These are phyloP conservation scores for Heliangelus exortis DNA, from an alignment of 2,797 vertebrate species.

Conservation along the genomic window DNA sequence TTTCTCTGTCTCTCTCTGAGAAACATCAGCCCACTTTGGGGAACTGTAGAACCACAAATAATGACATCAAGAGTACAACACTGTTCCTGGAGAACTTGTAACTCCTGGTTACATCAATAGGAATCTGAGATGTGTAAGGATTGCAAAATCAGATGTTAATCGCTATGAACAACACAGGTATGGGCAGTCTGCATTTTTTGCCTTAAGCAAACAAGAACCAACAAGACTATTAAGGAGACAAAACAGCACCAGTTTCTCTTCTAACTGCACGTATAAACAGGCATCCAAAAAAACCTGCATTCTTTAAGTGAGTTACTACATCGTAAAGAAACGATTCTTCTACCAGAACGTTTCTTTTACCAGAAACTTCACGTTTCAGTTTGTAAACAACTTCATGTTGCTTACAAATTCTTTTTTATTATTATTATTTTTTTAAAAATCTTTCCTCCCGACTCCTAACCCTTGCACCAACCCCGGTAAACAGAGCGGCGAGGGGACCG, in stretches of 20 bases:
- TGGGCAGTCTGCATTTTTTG: constrained; percentile 63
- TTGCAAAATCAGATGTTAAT: constrained; percentile 57
- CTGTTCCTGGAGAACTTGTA: constrained; percentile 32
- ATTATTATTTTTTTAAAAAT: no score
- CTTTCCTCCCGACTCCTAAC: not conserved
- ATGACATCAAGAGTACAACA: not conserved
- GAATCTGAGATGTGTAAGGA: constrained; percentile 27
- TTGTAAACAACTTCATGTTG: not conserved
- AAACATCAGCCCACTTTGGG: constrained; percentile 1
- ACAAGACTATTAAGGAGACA: constrained; percentile 65
- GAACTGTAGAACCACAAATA: not conserved
- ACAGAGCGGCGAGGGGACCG: not conserved
- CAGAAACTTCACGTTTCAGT: not conserved
- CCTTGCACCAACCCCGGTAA: accelerated
- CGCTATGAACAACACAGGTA: constrained; percentile 36
- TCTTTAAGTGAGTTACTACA: constrained; percentile 37
- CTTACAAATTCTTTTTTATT: no score
- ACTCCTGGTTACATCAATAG: not conserved
- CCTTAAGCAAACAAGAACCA: constrained; percentile 66
- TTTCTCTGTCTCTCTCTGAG: not conserved
- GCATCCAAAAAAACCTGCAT: constrained; percentile 10
- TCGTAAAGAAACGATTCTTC: not conserved
- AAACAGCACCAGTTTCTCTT: constrained; percentile 51
- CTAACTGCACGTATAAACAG: constrained; percentile 65
- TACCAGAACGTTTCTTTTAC: constrained; percentile 41